Conservation (phyloP, 1,140 invertebrate species). For the Bombus haemorrhoidalis region DNA sequence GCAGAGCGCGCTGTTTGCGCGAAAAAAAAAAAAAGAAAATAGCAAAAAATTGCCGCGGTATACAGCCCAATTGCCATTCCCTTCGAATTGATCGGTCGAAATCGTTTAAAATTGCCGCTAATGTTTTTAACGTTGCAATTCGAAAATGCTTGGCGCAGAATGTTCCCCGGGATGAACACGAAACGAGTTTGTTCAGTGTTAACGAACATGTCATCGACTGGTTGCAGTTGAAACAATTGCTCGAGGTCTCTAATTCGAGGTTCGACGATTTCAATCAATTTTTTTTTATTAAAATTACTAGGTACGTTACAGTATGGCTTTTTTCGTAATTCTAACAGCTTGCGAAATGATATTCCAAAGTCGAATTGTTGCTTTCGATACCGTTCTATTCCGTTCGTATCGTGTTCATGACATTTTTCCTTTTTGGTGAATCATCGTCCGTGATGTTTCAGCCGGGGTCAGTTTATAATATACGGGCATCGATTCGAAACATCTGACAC, state of each 20-base stretch:
- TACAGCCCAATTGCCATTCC: not conserved
- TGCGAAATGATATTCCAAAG: no score
- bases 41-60: not conserved
- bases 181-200: slow-evolving; percentile 7
- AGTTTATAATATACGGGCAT: not conserved
- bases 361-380: not conserved
- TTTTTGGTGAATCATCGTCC: not conserved
- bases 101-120: slow-evolving; percentile 4
- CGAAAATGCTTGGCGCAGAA: not conserved
- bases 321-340: no score
- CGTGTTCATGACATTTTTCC: not conserved
- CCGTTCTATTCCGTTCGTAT: no score
- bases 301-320: no score
- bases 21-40: not conserved
- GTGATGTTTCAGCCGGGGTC: not conserved
- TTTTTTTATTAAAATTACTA: not conserved
- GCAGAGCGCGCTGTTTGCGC: not conserved
- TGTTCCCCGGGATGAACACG: not conserved
- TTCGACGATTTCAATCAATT: not conserved
- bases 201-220: not conserved
- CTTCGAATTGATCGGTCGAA: not conserved
- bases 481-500: slow-evolving; percentile 13
- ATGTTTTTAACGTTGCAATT: slow-evolving; percentile 1
- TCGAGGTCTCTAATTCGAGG: no score
- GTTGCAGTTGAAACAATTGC: not conserved